Evolutionary conservation across 2,888 invertebrate species (phyloP).

Genomic region (Dexiosoma caninum): DNA sequence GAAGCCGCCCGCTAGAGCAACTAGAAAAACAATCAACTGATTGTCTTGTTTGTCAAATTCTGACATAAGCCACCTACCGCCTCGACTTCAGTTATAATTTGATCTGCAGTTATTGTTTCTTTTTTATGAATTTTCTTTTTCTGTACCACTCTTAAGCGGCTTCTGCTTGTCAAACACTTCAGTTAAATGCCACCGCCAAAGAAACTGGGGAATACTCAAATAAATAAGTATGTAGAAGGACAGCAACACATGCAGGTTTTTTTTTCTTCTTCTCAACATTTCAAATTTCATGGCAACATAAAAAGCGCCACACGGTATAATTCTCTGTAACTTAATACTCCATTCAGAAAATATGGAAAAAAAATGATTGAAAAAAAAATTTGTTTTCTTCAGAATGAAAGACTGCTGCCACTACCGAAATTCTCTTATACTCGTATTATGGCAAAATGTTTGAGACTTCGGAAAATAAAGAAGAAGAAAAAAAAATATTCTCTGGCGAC

Average conservation of each 20-base stretch:
- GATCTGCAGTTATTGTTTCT: constrained; percentile 1
- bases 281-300: not conserved
- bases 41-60: constrained; percentile 71
- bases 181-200: constrained; percentile 58
- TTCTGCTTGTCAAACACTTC: constrained; percentile 72
- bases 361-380: not conserved
- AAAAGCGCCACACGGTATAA: constrained; percentile 40
- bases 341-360: constrained; percentile 7
- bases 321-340: constrained; percentile 58
- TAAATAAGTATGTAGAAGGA: constrained; percentile 12
- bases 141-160: constrained; percentile 70
- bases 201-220: not conserved
- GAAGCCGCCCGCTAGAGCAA: not conserved
- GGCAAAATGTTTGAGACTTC: constrained; percentile 33
- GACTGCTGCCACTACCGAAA: constrained; percentile 14
- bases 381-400: constrained; percentile 18
- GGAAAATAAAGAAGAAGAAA: not conserved
- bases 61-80: constrained; percentile 63
- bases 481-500: constrained; percentile 35
- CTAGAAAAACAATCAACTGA: constrained; percentile 65
- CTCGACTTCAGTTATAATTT: constrained; percentile 57
- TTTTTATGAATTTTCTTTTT: not conserved
- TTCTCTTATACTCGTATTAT: constrained; percentile 18
- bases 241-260: not conserved
- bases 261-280: not conserved